Percentiles rank a stretch among this genome's conserved stretches.
Evolutionary conservation across 2,113 vertebrate genomes (phyloP).

Genomic region (Corapipo altera): DNA sequence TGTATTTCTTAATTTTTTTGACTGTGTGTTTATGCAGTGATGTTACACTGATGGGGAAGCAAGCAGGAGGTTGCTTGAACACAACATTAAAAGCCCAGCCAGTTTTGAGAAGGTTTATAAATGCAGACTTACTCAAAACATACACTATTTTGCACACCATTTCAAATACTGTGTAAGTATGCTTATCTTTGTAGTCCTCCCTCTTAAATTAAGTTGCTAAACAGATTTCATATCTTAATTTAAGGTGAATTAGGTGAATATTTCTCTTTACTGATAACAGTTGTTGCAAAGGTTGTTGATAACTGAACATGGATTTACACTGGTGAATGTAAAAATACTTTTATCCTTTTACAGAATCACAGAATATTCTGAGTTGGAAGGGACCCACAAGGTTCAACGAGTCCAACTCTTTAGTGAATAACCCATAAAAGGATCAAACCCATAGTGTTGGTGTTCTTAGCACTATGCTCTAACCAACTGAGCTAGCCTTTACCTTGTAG

Average conservation of each 20-base stretch:
- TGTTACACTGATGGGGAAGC: neutral
- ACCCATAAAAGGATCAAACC: neutral
- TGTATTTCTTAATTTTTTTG: neutral
- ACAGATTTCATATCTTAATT: neutral
- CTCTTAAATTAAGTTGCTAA: neutral
- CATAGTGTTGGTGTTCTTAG: neutral
- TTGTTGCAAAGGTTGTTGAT: neutral
- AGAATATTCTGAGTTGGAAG: neutral
- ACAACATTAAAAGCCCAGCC: neutral
- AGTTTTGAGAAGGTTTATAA: neutral
- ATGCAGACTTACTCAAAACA: neutral
- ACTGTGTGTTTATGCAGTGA: neutral
- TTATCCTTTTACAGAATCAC: neutral
- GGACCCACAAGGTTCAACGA: neutral
- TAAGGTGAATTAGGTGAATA: neutral
- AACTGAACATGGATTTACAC: neutral
- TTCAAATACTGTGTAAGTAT: neutral
- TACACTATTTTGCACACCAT: neutral
- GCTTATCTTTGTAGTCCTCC: neutral
- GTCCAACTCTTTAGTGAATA: neutral
- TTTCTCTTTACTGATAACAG: neutral
- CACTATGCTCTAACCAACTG: neutral
- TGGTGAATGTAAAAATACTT: neutral
- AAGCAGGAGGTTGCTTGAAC: neutral
- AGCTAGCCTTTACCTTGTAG: neutral